Base-by-base conservation (phyloP, 2,113 vertebrate species). In the Plectropomus leopardus region DNA sequence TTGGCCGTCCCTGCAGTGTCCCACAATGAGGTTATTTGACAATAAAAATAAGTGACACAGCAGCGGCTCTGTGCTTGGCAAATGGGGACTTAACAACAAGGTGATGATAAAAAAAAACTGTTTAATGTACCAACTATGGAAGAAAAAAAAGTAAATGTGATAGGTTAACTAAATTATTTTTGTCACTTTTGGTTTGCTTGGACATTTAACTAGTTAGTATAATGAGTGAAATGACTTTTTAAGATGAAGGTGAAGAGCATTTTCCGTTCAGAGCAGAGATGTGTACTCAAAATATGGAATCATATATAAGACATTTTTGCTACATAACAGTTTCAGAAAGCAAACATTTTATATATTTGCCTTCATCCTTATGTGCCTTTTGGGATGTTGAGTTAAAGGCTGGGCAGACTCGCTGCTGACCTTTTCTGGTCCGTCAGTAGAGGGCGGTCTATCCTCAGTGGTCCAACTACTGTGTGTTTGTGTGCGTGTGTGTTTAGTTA, bases 391-490 rank as follows among this genome's bases (percentile, higher is more conserved):
- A 70, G 26, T 24, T 71, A 28, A 30, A 40, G 24, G 6, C 73
- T 76, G 26, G 19, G 48, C 44, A 78, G 54, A 76, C 13, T 26
- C 68, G 28, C 68, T 16, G 13, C 48, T 88, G 84, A 80, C 88
- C 82, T 92, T 85, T 85, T 72, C 61, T 30, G 53, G 61, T 71
- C 48, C 1, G 86, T 74, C 95, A 95, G 93, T 94, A 96, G 95
- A 95, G 95, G 95, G 95, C 89, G 93, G 88, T 92, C 89, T 92
- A 68, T 85, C 80, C 93, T 90, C 89, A 95, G 87, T 57, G 84
- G 90, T 93, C 54, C 65, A 58, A 11, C 73, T 26, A 5, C 21
- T 59, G 54, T 86, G 69, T 50, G 55, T 85, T 48, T 89, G 59
- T 72, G 45, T 59, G 61, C 58, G 68, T 87, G 83, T 89, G 89